Evolutionary conservation across 2,888 invertebrate genomes (phyloP).

Genomic region (Acholoe squamosa): DNA sequence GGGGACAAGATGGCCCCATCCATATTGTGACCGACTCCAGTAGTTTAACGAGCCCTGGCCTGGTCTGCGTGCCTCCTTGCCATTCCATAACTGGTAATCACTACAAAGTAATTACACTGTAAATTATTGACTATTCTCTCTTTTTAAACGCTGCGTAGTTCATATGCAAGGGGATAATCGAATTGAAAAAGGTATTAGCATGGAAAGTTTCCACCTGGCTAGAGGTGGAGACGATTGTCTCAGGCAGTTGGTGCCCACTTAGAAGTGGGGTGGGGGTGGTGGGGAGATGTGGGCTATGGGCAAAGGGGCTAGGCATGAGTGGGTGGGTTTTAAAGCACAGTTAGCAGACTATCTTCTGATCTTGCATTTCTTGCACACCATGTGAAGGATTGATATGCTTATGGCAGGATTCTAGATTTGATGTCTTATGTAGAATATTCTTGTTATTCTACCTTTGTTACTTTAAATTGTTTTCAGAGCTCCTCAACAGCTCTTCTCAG

Average conservation of each 20-base stretch:
- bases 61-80: not conserved
- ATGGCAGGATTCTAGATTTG: too few relatives aligned
- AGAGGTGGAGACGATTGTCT: not conserved
- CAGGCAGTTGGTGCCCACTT: not conserved
- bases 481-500: too few relatives aligned
- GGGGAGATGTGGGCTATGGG: not conserved
- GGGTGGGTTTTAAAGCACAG: not conserved
- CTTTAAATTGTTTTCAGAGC: too few relatives aligned
- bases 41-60: too few relatives aligned
- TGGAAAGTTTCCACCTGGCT: constrained; percentile 40
- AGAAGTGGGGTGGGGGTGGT: not conserved
- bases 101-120: constrained; percentile 46
- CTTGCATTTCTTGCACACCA: too few relatives aligned
- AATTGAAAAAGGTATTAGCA: not conserved
- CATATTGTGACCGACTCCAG: too few relatives aligned
- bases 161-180: not conserved
- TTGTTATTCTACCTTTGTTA: too few relatives aligned
- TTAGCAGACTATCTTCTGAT: not conserved
- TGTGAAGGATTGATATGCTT: not conserved
- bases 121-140: constrained; percentile 16
- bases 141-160: constrained; percentile 23
- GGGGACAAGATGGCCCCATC: too few relatives aligned
- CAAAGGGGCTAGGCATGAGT: not conserved
- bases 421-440: too few relatives aligned
- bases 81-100: constrained; percentile 33